Evolutionary conservation across 2,888 invertebrate species (phyloP).

Genomic region (Standfussiana lucernea): DNA sequence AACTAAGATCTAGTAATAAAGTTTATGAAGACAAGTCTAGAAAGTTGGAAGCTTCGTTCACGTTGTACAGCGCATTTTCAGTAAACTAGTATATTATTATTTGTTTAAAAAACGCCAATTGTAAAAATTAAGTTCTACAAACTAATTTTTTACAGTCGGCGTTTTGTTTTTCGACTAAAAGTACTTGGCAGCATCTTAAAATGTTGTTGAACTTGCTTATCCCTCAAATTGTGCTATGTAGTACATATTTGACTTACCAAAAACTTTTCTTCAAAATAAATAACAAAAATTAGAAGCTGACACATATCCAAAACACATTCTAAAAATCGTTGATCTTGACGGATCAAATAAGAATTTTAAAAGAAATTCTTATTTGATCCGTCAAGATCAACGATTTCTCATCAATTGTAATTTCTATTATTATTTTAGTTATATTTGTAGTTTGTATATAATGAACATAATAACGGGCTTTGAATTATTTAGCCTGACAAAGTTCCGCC

Average conservation of each 20-base stretch:
- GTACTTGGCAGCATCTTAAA: background rate
- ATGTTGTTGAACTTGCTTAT: background rate
- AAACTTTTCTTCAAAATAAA: background rate
- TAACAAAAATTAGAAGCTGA: too few relatives aligned
- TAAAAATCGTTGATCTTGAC: too few relatives aligned
- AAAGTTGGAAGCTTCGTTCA: slow-evolving; percentile 25
- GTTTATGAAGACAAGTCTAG: slow-evolving; percentile 24
- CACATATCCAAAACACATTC: background rate
- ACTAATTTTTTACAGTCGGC: slow-evolving; percentile 6
- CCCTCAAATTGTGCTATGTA: background rate
- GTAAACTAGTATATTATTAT: slow-evolving; percentile 8
- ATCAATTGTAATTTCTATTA: too few relatives aligned
- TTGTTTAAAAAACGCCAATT: too few relatives aligned
- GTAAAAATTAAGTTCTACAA: background rate
- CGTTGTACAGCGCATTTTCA: slow-evolving; percentile 11
- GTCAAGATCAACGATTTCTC: too few relatives aligned
- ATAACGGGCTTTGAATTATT: too few relatives aligned
- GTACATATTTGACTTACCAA: background rate
- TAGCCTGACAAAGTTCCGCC: too few relatives aligned
- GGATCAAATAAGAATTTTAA: too few relatives aligned
- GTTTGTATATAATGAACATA: too few relatives aligned
- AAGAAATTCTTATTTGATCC: background rate
- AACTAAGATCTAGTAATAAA: slow-evolving; percentile 23
- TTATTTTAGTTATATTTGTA: too few relatives aligned
- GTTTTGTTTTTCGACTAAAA: slow-evolving; percentile 9